Evolutionary conservation across 2,888 invertebrate species (phyloP), one percentile per base, ranked within the genome.

Genomic region (Timema podura): DNA sequence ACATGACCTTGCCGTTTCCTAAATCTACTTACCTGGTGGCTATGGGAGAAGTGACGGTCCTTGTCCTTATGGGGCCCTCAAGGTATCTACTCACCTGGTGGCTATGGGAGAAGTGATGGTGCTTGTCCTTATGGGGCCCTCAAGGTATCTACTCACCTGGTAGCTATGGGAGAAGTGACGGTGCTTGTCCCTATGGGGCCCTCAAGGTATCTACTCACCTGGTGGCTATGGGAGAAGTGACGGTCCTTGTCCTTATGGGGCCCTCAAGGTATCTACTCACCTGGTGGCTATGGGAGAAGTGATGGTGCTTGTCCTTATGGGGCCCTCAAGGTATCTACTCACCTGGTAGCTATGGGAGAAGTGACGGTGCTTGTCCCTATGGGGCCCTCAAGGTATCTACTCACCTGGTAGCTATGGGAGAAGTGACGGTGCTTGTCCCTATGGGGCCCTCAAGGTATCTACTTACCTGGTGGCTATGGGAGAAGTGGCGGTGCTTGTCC

Each of bases 281-380:
- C 74, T 74, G 30, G 73, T 64, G 46, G 74, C 71, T 57, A 71
- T 70, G 46, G 74, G 74, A 30, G 74, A 74, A 13, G 75, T 74
- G 76, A 49, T 79, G 75, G 74, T 81, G 80, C 73, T 81, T 82
- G 73, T 82, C 82, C 71, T 81, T 81, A 73, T 74, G 45, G 69
- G 65, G 5, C 65, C 30, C 1, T 30, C 30, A 30, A 30, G 30
- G 30, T 30, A 1, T 30, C 30, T 30, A 68, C 66, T 64, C 46
- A 74, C 74, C 74, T 74, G 30, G 73, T 64, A 45, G 74, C 71
- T 57, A 71, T 70, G 46, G 74, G 74, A 30, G 74, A 74, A 13
- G 75, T 74, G 76, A 49, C 79, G 75, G 74, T 81, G 80, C 73
- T 81, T 82, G 73, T 82, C 82, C 71, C 81, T 81, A 73, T 74